These are phyloP conservation scores for Nesogale talazaci DNA, from an alignment of 2,113 vertebrate genomes.

Conservation along the genomic window DNA sequence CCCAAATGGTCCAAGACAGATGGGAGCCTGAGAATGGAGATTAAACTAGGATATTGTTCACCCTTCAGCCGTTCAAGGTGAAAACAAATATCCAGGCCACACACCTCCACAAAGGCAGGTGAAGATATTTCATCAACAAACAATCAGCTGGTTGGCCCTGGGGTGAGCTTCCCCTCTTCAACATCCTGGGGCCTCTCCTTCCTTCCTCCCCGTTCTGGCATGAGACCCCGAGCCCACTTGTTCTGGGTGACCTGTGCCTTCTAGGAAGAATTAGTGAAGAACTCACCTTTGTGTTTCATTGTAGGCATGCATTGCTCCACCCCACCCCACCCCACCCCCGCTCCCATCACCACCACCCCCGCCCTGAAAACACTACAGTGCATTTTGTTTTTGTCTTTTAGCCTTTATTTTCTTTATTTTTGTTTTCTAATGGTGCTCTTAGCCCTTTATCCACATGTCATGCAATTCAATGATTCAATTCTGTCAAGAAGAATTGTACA, in stretches of 20 bases:
- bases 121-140: not conserved
- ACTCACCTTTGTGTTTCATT: too few relatives aligned
- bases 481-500: too few relatives aligned
- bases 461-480: too few relatives aligned
- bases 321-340: too few relatives aligned
- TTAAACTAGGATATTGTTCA: conserved; percentile 5
- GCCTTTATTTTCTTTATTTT: too few relatives aligned
- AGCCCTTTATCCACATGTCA: too few relatives aligned
- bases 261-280: not conserved
- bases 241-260: not conserved
- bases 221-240: not conserved
- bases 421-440: too few relatives aligned
- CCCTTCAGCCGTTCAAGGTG: conserved; percentile 14
- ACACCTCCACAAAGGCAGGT: not conserved
- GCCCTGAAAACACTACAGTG: too few relatives aligned
- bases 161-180: not conserved
- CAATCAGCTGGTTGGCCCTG: not conserved
- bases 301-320: too few relatives aligned
- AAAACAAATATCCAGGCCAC: not conserved
- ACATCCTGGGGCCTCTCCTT: not conserved
- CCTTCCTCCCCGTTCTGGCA: not conserved
- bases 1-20: not conserved
- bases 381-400: too few relatives aligned
- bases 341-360: too few relatives aligned
- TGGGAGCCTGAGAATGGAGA: not conserved